Conservation (phyloP, 2,113 vertebrate genomes). For the Tenrec ecaudatus region DNA sequence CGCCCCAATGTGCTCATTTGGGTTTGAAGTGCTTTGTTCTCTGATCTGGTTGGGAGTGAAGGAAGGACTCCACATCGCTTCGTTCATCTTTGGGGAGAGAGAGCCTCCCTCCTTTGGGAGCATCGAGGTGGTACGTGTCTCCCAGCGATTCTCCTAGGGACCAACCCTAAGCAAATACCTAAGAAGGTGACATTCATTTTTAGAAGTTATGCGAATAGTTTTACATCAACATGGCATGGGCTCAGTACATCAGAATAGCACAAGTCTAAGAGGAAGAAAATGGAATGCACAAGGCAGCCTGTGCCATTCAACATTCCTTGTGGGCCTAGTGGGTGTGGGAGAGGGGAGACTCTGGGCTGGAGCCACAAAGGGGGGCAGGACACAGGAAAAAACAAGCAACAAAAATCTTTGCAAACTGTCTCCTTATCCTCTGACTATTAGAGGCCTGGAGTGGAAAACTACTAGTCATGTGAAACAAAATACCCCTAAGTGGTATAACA, state of each 20-base stretch:
- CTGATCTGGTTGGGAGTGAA: slow-evolving; percentile 67
- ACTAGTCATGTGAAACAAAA: neutral
- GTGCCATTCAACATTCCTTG: neutral
- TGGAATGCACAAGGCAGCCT: neutral
- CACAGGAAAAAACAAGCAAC: neutral
- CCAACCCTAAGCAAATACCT: neutral
- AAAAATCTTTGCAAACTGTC: neutral
- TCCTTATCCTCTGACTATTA: neutral
- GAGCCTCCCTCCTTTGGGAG: neutral
- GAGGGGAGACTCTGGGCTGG: neutral
- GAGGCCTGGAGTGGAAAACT: neutral
- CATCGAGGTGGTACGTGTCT: neutral
- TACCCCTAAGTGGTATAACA: neutral
- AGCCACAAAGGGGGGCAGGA: neutral
- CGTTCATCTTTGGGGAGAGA: slow-evolving; percentile 50
- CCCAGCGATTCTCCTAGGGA: neutral
- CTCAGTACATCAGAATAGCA: slow-evolving; percentile 58
- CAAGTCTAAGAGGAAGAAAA: slow-evolving; percentile 57
- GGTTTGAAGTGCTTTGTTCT: slow-evolving; percentile 64
- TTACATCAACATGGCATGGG: neutral
- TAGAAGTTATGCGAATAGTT: slow-evolving; percentile 51
- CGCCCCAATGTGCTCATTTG: slow-evolving; percentile 64
- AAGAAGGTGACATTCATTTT: slow-evolving; percentile 53
- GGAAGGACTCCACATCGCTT: slow-evolving; percentile 33
- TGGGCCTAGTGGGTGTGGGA: neutral